phyloP scores from a whole-genome alignment of 1,140 invertebrate species.

The Matsumurasca onukii region DNA sequence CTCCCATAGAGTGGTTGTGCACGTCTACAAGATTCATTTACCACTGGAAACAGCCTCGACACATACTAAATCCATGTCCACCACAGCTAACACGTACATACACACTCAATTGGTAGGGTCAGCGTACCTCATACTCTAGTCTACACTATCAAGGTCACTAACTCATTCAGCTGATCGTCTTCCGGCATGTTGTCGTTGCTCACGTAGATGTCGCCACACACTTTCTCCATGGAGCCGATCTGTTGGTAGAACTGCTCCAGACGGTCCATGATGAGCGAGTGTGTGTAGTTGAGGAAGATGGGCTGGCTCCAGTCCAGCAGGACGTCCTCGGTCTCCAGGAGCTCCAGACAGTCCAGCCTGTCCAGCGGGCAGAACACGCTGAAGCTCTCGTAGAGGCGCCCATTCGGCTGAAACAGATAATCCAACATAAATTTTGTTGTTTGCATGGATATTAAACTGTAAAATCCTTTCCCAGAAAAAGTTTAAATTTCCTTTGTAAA shows the following conservation, averaged over 20 bases:
- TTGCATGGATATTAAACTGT: too few relatives aligned
- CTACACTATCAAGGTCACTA: constrained; percentile 39
- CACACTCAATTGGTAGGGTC: too few relatives aligned
- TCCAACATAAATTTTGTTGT: too few relatives aligned
- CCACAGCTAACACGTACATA: too few relatives aligned
- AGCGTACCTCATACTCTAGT: too few relatives aligned
- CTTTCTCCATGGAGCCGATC: constrained; percentile 66
- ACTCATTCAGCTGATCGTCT: constrained; percentile 56
- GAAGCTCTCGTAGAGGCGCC: constrained; percentile 74
- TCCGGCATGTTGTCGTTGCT: constrained; percentile 59
- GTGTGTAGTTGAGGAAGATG: constrained; percentile 80
- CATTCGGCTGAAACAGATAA: constrained; percentile 65
- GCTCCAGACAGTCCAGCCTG: constrained; percentile 64
- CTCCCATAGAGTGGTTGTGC: too few relatives aligned
- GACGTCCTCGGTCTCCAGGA: constrained; percentile 69
- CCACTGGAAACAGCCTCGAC: neutral
- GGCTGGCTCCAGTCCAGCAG: constrained; percentile 74
- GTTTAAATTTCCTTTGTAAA: too few relatives aligned
- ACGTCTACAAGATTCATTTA: neutral
- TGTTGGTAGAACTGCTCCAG: constrained; percentile 64
- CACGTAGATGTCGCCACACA: constrained; percentile 74
- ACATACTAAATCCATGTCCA: neutral
- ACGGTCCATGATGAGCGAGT: constrained; percentile 70
- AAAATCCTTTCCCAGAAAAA: too few relatives aligned
- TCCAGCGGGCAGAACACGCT: constrained; percentile 78